Base-by-base conservation (phyloP, 2,888 invertebrate genomes). In the Temnothorax rugatulus region DNA sequence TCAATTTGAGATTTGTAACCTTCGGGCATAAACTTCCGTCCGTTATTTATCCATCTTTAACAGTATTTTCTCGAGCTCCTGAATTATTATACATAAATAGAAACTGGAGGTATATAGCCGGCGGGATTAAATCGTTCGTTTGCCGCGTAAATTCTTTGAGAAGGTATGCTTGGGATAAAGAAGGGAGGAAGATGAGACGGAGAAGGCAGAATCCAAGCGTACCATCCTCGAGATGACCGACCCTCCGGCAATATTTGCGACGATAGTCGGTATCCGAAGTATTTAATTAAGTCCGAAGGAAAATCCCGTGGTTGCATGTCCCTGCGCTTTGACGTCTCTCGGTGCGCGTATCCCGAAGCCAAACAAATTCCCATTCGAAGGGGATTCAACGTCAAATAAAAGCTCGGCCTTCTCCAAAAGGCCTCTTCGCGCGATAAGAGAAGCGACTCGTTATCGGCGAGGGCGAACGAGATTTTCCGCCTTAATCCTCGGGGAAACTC, bases 231-330 rank as follows among this genome's bases (percentile, higher is more conserved):
- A 44, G 57, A 77, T 57, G 77, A 57, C 44, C 44, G 44, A 68
- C 41, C 5, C 25, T 44, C 54, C n/a, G 41, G 77, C 61, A 82
- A 66, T 84, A 74, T 82, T 74, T 52, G 68, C 50, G 74, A 73
- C 29, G 44, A 25, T 52, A 29, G 44, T 38, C 34, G 81, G 84
- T 66, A 84, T 84, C 18, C 68, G 61, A 74, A 52, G 41, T 68
- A 84, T 84, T 84, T 82, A 84, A 84, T 84, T 74, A 82, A 63
- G 77, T 41, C 57, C 38, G 18, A 11, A 41, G 18, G 61, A 44
- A 50, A 64, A 18, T 76, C 25, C n/a, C 57, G 41, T 13, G 54
- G 21, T 57, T 21, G 29, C 77, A 21, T 68, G 54, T 68, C 54
- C 15, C 68, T 52, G 25, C 25, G 18, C 76, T 76, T 77, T 68